Conservation (phyloP, 2,888 invertebrate genomes). For the Apoderus coryli region DNA sequence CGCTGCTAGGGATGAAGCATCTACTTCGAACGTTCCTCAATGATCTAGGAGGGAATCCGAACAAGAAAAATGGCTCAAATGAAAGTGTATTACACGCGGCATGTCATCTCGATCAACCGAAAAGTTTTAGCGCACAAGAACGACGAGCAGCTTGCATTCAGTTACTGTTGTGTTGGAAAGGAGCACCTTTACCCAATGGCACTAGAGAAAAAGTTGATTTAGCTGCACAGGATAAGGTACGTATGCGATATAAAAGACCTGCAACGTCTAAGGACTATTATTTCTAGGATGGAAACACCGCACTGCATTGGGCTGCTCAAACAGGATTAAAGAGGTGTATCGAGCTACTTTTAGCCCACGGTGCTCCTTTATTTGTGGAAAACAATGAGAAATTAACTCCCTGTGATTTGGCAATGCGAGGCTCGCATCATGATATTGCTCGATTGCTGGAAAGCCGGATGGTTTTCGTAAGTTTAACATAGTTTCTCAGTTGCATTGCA, state of each 20-base stretch:
- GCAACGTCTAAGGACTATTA: not conserved
- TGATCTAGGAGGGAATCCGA: conserved; percentile 51
- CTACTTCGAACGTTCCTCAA: conserved; percentile 46
- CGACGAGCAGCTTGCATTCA: conserved; percentile 45
- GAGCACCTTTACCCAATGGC: conserved; percentile 36
- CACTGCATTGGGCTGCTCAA: conserved; percentile 49
- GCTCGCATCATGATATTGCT: conserved; percentile 44
- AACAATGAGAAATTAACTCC: conserved; percentile 48
- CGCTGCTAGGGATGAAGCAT: conserved; percentile 38
- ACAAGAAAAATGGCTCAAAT: conserved; percentile 47
- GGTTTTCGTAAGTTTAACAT: conserved; percentile 42
- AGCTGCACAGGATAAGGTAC: conserved; percentile 42
- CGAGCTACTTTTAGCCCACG: conserved; percentile 43
- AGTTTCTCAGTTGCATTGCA: conserved; percentile 3
- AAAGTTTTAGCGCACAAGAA: conserved; percentile 40
- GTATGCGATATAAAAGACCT: conserved; percentile 1
- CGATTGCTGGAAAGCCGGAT: conserved; percentile 49
- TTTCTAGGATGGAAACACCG: conserved; percentile 44
- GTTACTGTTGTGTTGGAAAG: conserved; percentile 47
- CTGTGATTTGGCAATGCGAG: conserved; percentile 48
- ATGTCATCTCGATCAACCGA: conserved; percentile 36
- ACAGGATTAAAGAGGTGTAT: conserved; percentile 47
- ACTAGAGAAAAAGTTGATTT: conserved; percentile 43
- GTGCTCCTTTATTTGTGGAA: conserved; percentile 45
- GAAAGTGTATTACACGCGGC: conserved; percentile 49